Conservation (phyloP, 2,888 invertebrate species). For the Lymantria monacha region DNA sequence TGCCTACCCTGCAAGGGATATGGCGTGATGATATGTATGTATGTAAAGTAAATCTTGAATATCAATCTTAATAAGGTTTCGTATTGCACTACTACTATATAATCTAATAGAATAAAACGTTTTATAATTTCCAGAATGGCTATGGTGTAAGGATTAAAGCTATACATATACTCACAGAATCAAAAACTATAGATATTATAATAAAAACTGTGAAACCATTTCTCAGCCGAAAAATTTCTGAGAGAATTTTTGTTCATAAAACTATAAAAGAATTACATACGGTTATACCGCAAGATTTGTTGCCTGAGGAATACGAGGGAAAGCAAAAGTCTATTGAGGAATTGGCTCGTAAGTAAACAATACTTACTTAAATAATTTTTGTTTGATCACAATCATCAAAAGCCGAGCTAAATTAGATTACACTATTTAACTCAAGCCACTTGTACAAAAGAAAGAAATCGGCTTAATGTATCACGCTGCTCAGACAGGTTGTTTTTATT, state of each 20-base stretch:
- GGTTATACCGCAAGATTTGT: constrained; percentile 8
- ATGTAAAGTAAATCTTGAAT: too few species aligned
- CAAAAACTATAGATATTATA: constrained; percentile 17
- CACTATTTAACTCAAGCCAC: too few species aligned
- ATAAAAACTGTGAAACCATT: constrained; percentile 15
- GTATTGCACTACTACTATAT: background rate
- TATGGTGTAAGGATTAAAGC: constrained; percentile 19
- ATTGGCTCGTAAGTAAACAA: background rate
- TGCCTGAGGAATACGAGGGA: constrained; percentile 25
- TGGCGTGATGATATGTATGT: too few species aligned
- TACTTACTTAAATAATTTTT: too few species aligned
- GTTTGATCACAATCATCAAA: too few species aligned
- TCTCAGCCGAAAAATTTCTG: constrained; percentile 14
- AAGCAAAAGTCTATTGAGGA: constrained; percentile 4
- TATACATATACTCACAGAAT: constrained; percentile 18
- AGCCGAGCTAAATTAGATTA: too few species aligned
- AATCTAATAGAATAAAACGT: background rate
- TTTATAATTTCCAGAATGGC: constrained; percentile 20
- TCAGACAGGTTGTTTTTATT: too few species aligned
- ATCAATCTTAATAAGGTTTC: background rate
- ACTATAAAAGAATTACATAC: constrained; percentile 15
- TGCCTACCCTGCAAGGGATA: too few species aligned
- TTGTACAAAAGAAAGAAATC: too few species aligned
- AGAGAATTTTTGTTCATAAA: constrained; percentile 13
- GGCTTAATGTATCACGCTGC: too few species aligned